Percentiles rank a stretch among this genome's conserved stretches.
These are phyloP conservation scores for Syrrhaptes paradoxus DNA, from an alignment of 2,113 vertebrate genomes.

Conservation along the genomic window DNA sequence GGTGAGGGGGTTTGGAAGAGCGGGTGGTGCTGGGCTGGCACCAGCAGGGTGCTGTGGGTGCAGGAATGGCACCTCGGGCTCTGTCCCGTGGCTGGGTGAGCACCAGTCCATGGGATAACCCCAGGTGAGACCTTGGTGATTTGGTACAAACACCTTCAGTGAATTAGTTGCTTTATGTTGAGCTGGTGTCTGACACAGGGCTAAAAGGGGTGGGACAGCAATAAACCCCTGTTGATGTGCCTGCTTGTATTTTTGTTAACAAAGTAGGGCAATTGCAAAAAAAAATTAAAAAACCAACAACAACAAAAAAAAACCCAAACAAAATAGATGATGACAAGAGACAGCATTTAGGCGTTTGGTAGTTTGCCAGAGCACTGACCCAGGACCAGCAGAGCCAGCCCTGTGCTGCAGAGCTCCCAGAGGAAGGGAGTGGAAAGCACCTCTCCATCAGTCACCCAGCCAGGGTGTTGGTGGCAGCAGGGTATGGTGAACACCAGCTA, in stretches of 20 bases:
- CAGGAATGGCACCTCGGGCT: neutral
- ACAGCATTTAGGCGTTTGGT: neutral
- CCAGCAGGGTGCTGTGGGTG: neutral
- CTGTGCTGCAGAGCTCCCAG: rapidly evolving
- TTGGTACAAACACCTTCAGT: neutral
- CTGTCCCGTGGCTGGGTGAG: neutral
- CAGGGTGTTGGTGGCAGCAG: rapidly evolving
- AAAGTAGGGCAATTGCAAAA: neutral
- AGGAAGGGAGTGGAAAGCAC: neutral
- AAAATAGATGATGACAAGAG: neutral
- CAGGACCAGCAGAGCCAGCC: neutral
- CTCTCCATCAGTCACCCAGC: neutral
- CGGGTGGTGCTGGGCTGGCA: neutral
- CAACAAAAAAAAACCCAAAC: neutral
- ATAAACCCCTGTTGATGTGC: rapidly evolving
- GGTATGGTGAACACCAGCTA: neutral
- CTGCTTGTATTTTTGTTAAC: neutral
- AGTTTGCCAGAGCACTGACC: neutral
- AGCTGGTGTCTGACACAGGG: neutral
- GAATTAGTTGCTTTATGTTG: neutral
- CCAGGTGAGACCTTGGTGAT: neutral
- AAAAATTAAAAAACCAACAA: neutral
- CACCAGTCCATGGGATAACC: neutral
- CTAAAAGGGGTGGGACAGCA: neutral
- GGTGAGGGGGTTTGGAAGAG: conserved; percentile 60